Base-by-base conservation (phyloP, 2,888 invertebrate species). In the Drosophila mettleri region DNA sequence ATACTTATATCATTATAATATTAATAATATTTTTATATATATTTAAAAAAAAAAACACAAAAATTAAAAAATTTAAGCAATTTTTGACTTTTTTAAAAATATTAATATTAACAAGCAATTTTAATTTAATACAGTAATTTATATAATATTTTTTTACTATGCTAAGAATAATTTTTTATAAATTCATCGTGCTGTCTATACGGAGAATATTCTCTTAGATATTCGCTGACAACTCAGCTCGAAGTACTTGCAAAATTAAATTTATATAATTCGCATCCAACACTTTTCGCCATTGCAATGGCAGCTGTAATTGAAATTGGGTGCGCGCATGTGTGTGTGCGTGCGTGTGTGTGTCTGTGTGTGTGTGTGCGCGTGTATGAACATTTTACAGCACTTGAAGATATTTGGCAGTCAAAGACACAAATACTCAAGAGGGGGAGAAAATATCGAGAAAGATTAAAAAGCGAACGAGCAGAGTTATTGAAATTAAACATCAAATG, bases 401-500 rank as follows among this genome's bases (percentile, higher is more conserved):
- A 61, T 62, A 84, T 73, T 78, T 69, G 83, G 85, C 85, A 81
- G 87, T 81, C 87, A 81, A 78, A 81, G 70, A 66, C 80, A 80
- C 63, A 67, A 78, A 78, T 61, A 52, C 76, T 76, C 22, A 38
- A 49, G 29, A 33, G 16, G 39, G n/a, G n/a, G n/a, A 34, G 55
- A 43, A 49, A 18, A 36, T 33, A 51, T 27, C 34, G 29, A 36
- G 49, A 29, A n/a, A 63, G 46, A 48, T 80, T 74, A 82, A 81
- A 89, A 79, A 77, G 58, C 62, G 57, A 72, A 65, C 67, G 71
- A 75, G 73, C 78, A 67, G 74, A 86, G 89, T 84, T 88, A 88
- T 89, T 89, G 88, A 86, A 89, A 86, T 88, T 89, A 86, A 86
- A 88, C 88, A 89, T 88, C 88, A 88, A 80, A 77, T 86, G 89